Evolutionary conservation across 2,113 vertebrate species (phyloP).

Genomic region (Clarias batrachus): DNA sequence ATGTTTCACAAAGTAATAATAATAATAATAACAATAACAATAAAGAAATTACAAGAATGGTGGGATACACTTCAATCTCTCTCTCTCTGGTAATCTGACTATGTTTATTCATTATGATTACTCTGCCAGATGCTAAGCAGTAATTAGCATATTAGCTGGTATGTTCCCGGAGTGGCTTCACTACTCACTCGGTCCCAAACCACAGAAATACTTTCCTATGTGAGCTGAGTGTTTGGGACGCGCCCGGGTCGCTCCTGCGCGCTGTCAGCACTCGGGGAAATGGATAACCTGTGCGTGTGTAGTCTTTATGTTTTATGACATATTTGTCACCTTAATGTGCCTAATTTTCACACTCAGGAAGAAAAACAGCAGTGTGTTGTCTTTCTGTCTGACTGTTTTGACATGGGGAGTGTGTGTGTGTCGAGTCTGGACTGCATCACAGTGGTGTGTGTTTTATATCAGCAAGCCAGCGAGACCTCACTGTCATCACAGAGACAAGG

Average conservation of each 20-base stretch:
- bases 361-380: constrained; percentile 21
- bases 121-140: too few species aligned
- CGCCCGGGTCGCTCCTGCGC: too few species aligned
- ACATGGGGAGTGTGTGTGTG: constrained; percentile 9
- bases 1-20: background rate
- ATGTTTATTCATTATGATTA: background rate
- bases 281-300: background rate
- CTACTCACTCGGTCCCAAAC: background rate
- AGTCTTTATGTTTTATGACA: background rate
- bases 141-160: background rate
- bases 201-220: background rate
- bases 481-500: background rate
- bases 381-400: background rate
- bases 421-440: constrained; percentile 14
- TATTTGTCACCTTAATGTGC: constrained; percentile 8
- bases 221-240: background rate
- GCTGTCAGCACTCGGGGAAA: background rate
- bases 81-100: background rate
- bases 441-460: background rate
- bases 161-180: background rate
- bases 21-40: background rate
- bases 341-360: background rate
- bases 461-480: background rate
- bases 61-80: background rate
- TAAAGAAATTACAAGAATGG: background rate